Conservation (phyloP, 2,113 vertebrate genomes). For the Sinocyclocheilus grahami region DNA sequence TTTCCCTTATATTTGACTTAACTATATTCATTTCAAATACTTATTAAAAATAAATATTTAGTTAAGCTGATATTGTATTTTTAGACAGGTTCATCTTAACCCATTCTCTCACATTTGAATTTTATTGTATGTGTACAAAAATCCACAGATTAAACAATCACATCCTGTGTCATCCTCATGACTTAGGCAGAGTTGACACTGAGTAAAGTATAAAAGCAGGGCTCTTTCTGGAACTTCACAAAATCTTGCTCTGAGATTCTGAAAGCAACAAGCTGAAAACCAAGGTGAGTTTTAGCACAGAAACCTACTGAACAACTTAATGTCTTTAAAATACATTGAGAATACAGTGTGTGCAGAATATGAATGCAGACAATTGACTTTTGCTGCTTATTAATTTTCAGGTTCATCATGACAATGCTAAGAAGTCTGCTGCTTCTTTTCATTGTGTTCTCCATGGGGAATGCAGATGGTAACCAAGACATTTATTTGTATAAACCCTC, state of each 20-base stretch:
- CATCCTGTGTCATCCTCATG: background rate
- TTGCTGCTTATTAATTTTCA: background rate
- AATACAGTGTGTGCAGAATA: background rate
- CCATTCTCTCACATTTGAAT: background rate
- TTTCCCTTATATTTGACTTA: too few species aligned
- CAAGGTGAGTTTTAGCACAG: background rate
- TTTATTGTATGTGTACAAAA: background rate
- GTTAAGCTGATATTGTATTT: too few species aligned
- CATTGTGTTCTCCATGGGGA: background rate
- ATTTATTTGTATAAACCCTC: background rate
- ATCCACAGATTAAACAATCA: background rate
- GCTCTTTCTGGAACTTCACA: background rate
- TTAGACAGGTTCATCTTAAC: background rate
- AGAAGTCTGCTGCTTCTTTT: slow-evolving; percentile 5
- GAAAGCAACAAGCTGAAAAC: background rate
- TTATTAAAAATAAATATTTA: too few species aligned
- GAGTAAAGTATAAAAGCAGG: background rate
- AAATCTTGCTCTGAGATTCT: background rate
- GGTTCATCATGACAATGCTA: background rate
- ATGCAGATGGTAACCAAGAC: background rate
- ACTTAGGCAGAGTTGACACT: background rate
- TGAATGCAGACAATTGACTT: background rate
- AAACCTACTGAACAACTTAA: background rate
- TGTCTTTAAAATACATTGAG: background rate
- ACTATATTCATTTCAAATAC: too few species aligned